phyloP scores from a whole-genome alignment of 1,140 invertebrate species.

The Drosophila nannoptera region DNA sequence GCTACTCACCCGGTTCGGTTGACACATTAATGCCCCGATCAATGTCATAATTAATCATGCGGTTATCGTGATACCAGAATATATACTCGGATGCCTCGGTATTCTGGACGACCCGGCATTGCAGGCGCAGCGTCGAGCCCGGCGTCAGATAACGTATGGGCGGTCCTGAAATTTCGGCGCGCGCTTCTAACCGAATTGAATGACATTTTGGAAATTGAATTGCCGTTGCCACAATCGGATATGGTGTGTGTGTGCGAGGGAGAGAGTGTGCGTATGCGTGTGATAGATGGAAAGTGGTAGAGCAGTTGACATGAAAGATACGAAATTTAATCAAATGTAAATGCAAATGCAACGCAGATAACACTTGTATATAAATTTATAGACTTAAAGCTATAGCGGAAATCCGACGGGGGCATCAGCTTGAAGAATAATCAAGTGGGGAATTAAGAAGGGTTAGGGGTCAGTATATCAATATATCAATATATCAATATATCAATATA shows the following conservation, averaged over 20 bases:
- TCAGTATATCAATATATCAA: no score
- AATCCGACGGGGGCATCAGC: slow-evolving; percentile 6
- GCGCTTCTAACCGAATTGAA: slow-evolving; percentile 84
- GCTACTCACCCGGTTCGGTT: slow-evolving; percentile 80
- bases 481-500: no score
- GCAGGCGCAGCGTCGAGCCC: slow-evolving; percentile 88
- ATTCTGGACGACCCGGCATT: slow-evolving; percentile 88
- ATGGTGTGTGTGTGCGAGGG: neutral
- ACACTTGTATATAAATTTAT: no score
- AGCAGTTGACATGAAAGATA: slow-evolving; percentile 35
- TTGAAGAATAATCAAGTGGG: neutral
- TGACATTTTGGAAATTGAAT: slow-evolving; percentile 45
- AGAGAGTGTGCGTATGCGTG: slow-evolving; percentile 1
- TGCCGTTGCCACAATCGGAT: slow-evolving; percentile 41
- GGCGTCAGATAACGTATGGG: slow-evolving; percentile 92
- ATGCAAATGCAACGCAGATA: slow-evolving; percentile 32
- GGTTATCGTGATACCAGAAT: slow-evolving; percentile 94
- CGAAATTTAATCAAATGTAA: slow-evolving; percentile 47
- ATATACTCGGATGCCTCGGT: slow-evolving; percentile 90
- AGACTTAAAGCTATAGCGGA: slow-evolving; percentile 2
- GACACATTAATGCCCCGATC: slow-evolving; percentile 90
- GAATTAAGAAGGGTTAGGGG: neutral
- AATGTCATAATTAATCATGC: slow-evolving; percentile 93
- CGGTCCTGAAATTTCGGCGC: slow-evolving; percentile 90
- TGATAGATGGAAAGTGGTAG: slow-evolving; percentile 3